Conservation (phyloP, 2,113 vertebrate species). For the Tragelaphus scriptus region DNA sequence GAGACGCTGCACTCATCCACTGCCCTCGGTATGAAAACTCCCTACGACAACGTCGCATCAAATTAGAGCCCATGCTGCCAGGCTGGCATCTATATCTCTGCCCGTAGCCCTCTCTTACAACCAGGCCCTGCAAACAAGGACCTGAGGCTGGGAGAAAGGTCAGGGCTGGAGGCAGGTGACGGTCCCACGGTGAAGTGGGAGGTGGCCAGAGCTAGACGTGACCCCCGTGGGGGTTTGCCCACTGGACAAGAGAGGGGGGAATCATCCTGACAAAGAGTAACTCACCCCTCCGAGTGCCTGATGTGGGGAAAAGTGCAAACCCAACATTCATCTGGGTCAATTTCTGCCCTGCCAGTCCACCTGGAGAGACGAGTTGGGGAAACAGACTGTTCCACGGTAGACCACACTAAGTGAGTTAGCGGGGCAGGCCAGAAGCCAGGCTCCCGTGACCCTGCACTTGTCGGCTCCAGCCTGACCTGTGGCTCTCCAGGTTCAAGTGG, state of each 20-base stretch:
- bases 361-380: background rate
- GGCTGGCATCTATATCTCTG: constrained; percentile 62
- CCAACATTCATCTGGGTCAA: background rate
- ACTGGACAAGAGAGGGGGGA: background rate
- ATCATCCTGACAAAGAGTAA: background rate
- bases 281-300: no score
- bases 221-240: background rate
- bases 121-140: constrained; percentile 70
- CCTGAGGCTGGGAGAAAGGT: constrained; percentile 70
- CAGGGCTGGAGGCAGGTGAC: constrained; percentile 57
- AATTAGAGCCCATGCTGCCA: constrained; percentile 31
- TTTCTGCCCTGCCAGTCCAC: background rate
- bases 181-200: constrained; percentile 61
- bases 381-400: background rate
- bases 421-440: background rate
- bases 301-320: background rate
- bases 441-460: background rate
- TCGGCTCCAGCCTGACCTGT: background rate
- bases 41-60: constrained; percentile 56
- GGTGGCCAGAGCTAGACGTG: background rate
- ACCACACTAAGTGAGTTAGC: accelerated
- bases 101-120: constrained; percentile 61
- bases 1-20: constrained; percentile 70
- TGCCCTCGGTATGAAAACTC: constrained; percentile 75
- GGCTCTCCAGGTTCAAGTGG: background rate